Conservation (phyloP, 2,113 vertebrate genomes). For the Sander vitreus region DNA sequence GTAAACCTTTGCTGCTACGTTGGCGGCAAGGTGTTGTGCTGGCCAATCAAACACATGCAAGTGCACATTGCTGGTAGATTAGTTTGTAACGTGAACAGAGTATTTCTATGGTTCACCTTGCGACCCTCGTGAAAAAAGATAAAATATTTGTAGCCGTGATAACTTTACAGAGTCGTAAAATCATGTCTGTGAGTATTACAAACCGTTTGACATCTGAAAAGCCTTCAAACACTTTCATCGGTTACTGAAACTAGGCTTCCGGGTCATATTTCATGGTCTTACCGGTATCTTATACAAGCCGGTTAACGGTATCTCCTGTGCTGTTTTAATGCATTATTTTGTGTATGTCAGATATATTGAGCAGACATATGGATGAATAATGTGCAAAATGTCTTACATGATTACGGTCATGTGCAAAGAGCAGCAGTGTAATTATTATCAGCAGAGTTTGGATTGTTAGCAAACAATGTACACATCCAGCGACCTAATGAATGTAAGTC, state of each 20-base stretch:
- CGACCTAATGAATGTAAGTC: background rate
- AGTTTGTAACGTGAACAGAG: background rate
- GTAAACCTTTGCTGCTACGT: background rate
- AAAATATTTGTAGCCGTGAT: background rate
- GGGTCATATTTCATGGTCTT: no score
- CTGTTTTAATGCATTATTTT: background rate
- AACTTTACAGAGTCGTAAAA: background rate
- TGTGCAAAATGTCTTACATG: background rate
- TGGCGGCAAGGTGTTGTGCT: background rate
- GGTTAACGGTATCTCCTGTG: background rate
- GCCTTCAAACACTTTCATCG: background rate
- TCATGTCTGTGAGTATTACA: background rate
- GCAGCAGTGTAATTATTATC: no score
- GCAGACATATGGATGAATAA: background rate
- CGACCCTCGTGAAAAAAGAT: fast-evolving
- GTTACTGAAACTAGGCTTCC: background rate
- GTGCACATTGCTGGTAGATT: background rate
- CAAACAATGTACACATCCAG: background rate
- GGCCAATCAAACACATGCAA: background rate
- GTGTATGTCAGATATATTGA: background rate
- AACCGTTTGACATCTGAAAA: background rate
- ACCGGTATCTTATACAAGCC: no score
- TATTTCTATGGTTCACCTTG: background rate
- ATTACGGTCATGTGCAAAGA: background rate
- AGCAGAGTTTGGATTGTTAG: background rate